Percentiles rank a stretch among this genome's conserved stretches.
Conservation (phyloP, 2,888 invertebrate genomes). For the Agrochola circellaris region DNA sequence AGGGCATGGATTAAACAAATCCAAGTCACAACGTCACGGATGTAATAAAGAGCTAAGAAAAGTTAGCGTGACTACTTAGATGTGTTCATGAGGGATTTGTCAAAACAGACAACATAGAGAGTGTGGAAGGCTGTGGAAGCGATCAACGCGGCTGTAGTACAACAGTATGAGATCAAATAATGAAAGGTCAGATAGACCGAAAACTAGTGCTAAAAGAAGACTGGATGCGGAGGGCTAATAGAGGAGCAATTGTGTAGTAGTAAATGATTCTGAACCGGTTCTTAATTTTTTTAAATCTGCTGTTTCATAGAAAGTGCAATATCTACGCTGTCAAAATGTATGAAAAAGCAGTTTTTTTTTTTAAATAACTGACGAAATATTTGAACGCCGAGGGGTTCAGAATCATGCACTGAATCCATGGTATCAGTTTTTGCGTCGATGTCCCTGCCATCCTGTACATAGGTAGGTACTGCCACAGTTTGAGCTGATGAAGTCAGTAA, state of each 20-base stretch:
- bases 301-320: too few relatives aligned
- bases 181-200: background rate
- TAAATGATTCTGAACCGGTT: too few relatives aligned
- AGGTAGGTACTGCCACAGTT: background rate
- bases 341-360: too few relatives aligned
- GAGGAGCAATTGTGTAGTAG: too few relatives aligned
- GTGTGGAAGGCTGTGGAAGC: background rate
- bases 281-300: too few relatives aligned
- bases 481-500: conserved; percentile 10
- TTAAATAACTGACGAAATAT: too few relatives aligned
- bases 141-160: background rate
- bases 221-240: background rate
- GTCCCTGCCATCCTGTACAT: background rate
- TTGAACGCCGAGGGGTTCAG: too few relatives aligned
- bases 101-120: background rate
- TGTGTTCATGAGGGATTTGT: background rate
- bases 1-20: background rate
- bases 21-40: background rate
- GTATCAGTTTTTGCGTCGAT: too few relatives aligned
- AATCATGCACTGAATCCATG: too few relatives aligned
- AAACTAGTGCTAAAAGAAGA: too few relatives aligned
- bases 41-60: background rate
- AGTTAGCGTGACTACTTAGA: background rate
- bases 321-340: too few relatives aligned
- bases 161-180: background rate